These are phyloP conservation scores for Sitta carolinensis DNA, from an alignment of 2,797 vertebrate genomes.

Conservation along the genomic window DNA sequence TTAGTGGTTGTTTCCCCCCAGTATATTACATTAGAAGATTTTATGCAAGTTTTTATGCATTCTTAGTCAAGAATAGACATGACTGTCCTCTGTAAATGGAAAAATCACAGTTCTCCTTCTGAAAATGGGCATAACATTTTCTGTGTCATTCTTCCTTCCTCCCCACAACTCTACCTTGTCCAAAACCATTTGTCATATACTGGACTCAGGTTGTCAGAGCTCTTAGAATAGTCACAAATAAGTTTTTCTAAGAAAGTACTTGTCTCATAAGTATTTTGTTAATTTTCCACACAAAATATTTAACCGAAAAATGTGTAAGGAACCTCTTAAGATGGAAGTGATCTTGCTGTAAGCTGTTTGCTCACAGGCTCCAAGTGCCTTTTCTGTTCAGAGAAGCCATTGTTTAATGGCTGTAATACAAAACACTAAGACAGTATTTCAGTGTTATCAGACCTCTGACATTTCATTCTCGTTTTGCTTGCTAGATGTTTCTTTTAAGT, in stretches of 20 bases:
- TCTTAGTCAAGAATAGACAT: background rate
- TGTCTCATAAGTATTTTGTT: background rate
- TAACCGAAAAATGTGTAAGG: background rate
- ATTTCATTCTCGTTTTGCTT: background rate
- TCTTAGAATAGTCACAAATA: background rate
- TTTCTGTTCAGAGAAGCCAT: background rate
- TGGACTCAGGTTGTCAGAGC: background rate
- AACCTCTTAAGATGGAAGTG: background rate
- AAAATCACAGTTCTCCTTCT: background rate
- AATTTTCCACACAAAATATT: background rate
- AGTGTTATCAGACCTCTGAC: background rate
- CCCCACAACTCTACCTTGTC: accelerated
- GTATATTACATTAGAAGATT: background rate
- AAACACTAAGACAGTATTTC: background rate
- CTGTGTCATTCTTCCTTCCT: background rate
- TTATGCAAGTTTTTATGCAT: background rate
- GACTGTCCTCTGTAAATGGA: background rate
- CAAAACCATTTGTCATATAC: background rate
- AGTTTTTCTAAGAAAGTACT: background rate
- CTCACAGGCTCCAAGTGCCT: background rate
- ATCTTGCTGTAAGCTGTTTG: background rate
- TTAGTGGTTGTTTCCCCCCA: accelerated
- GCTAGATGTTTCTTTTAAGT: background rate
- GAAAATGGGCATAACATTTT: background rate
- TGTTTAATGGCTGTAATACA: background rate